Conservation (phyloP, 2,113 vertebrate genomes). For the Quiscalus mexicanus region DNA sequence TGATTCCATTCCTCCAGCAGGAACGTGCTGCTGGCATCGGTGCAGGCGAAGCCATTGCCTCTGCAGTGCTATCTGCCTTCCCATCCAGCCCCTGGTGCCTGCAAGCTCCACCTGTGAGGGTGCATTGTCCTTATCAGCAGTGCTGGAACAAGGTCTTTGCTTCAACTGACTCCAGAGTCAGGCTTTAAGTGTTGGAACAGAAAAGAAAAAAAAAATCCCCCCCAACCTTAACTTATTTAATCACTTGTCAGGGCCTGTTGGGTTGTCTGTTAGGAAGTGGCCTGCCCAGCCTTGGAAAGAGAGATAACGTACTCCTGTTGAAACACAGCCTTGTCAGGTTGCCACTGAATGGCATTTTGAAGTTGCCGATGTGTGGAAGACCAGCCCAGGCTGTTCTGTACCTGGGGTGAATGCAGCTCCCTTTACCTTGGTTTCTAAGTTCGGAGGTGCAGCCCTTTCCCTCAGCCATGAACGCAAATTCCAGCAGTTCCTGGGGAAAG, state of each 20-base stretch:
- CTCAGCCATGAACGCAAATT: not conserved
- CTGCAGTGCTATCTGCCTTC: not conserved
- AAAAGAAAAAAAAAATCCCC: not conserved
- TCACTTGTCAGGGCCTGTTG: constrained; percentile 57
- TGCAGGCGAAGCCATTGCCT: not conserved
- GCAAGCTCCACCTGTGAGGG: constrained; percentile 19
- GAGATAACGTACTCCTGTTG: constrained; percentile 51
- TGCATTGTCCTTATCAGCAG: constrained; percentile 3
- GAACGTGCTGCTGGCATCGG: not conserved
- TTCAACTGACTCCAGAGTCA: not conserved
- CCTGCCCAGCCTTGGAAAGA: constrained; percentile 54
- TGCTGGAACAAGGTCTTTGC: constrained; percentile 12
- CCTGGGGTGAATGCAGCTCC: not conserved
- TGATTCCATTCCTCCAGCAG: constrained; percentile 20
- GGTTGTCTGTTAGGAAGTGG: constrained; percentile 54
- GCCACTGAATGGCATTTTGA: constrained; percentile 29
- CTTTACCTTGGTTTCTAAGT: not conserved
- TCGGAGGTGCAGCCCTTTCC: not conserved
- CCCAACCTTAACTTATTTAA: constrained; percentile 34
- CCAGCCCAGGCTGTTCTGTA: not conserved
- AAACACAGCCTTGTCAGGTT: constrained; percentile 64
- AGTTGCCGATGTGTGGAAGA: constrained; percentile 9
- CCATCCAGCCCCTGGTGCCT: not conserved
- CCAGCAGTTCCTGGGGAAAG: not conserved
- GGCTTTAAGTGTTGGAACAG: constrained; percentile 13